Evolutionary conservation across 2,888 invertebrate species (phyloP).

Genomic region (Lepeophtheirus nordmannii): DNA sequence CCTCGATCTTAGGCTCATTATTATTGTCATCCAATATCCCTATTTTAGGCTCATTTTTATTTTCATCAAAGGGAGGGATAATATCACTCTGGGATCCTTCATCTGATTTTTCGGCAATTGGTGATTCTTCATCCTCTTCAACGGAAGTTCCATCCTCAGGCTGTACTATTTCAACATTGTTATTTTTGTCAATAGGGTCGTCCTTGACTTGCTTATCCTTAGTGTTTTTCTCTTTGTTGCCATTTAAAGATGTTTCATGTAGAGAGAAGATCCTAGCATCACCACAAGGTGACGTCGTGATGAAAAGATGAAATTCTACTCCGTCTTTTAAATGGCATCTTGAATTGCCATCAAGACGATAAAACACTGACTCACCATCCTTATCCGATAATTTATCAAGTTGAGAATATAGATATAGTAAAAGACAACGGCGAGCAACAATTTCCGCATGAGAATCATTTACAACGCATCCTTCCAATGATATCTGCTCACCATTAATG

Average conservation of each 20-base stretch:
- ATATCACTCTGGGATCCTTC: too few relatives aligned
- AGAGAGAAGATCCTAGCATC: slow-evolving; percentile 49
- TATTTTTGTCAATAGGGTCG: neutral
- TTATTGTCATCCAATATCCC: neutral
- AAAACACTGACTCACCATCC: neutral
- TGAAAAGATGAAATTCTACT: slow-evolving; percentile 77
- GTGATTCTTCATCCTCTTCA: neutral
- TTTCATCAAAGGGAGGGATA: neutral
- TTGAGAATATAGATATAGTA: slow-evolving; percentile 11
- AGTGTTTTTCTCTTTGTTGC: neutral
- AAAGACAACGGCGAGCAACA: slow-evolving; percentile 48
- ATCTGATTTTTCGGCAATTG: neutral
- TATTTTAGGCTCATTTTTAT: neutral
- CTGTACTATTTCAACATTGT: neutral
- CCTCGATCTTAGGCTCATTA: neutral
- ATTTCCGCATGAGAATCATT: slow-evolving; percentile 98
- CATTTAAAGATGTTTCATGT: slow-evolving; percentile 1
- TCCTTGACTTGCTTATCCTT: neutral
- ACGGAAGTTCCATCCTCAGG: too few relatives aligned
- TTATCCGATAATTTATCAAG: neutral
- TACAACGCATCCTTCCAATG: slow-evolving; percentile 63
- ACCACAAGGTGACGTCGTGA: slow-evolving; percentile 93
- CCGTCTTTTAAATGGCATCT: slow-evolving; percentile 45
- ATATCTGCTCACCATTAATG: slow-evolving; percentile 79
- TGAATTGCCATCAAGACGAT: slow-evolving; percentile 33